Conservation (phyloP, 1,140 invertebrate species). For the Sipha flava region DNA sequence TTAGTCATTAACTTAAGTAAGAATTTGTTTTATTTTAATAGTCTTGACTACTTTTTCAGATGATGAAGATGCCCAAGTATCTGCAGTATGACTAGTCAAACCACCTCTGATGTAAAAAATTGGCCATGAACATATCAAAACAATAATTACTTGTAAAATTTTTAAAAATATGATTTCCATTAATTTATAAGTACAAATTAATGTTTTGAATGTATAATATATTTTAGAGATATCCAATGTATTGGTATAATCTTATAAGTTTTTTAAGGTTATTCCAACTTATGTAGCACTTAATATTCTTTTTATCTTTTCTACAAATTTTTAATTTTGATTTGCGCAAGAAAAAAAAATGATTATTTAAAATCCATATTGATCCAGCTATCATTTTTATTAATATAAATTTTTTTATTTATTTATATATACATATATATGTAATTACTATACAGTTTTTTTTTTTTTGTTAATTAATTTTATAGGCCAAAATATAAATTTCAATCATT, state of each 20-base stretch:
- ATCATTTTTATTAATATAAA: not conserved
- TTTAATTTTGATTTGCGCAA: not conserved
- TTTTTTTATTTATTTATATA: not conserved
- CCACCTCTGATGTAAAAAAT: not conserved
- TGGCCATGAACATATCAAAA: slow-evolving; percentile 33
- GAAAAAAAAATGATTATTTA: not conserved
- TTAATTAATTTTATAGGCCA: slow-evolving; percentile 20
- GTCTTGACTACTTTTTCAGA: not conserved
- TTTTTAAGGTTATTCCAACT: slow-evolving; percentile 7
- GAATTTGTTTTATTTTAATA: not conserved
- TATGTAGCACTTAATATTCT: slow-evolving; percentile 9
- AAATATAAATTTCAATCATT: slow-evolving; percentile 13
- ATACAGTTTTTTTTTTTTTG: slow-evolving; percentile 3
- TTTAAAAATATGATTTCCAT: slow-evolving; percentile 3
- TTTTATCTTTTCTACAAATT: slow-evolving; percentile 27
- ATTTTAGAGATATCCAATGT: not conserved
- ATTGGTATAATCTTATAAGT: not conserved
- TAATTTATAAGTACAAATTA: slow-evolving; percentile 17
- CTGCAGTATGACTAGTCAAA: slow-evolving; percentile 31
- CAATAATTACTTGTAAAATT: slow-evolving; percentile 1
- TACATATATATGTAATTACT: slow-evolving; percentile 5
- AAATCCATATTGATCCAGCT: not conserved
- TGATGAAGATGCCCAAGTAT: slow-evolving; percentile 19
- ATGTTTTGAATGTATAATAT: not conserved
- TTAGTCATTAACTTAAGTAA: not conserved